Conservation (phyloP, 2,888 invertebrate species). For the Caenorhabditis parvicauda region DNA sequence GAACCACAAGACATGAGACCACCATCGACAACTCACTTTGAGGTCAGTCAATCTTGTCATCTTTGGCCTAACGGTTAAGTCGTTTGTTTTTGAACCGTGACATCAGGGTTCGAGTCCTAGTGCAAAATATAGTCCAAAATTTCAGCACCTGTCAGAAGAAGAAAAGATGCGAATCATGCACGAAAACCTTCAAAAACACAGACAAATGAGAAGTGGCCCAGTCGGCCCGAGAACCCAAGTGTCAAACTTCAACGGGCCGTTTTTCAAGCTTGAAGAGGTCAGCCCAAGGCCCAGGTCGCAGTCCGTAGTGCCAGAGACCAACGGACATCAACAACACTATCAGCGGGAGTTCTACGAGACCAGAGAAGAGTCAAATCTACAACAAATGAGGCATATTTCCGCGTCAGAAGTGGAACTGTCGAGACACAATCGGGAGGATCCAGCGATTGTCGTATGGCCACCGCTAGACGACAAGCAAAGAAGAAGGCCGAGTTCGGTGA, state of each 20-base stretch:
- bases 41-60: slow-evolving; percentile 5
- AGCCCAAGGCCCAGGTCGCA: slow-evolving; percentile 17
- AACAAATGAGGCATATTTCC: slow-evolving; percentile 29
- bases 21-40: slow-evolving; percentile 10
- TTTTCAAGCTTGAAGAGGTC: slow-evolving; percentile 58
- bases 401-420: slow-evolving; percentile 44
- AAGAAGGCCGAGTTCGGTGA: slow-evolving; percentile 44
- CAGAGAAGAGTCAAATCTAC: slow-evolving; percentile 17
- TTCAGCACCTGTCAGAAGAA: slow-evolving; percentile 46
- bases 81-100: too few relatives aligned
- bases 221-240: slow-evolving; percentile 25
- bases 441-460: slow-evolving; percentile 59
- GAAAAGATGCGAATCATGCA: slow-evolving; percentile 52
- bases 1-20: slow-evolving; percentile 2
- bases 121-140: slow-evolving; percentile 31
- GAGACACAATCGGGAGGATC: slow-evolving; percentile 25
- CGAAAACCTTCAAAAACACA: slow-evolving; percentile 53
- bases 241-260: slow-evolving; percentile 60
- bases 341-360: slow-evolving; percentile 16
- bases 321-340: slow-evolving; percentile 19
- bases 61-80: slow-evolving; percentile 5
- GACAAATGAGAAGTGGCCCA: slow-evolving; percentile 29
- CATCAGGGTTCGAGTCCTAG: slow-evolving; percentile 13
- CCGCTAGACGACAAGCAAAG: slow-evolving; percentile 43
- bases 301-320: too few relatives aligned